A percentile compares a stretch with the other conserved stretches of the same genome.
These are phyloP conservation scores for Hirtodrosophila alboralis DNA, from an alignment of 2,888 invertebrate species.

Conservation along the genomic window DNA sequence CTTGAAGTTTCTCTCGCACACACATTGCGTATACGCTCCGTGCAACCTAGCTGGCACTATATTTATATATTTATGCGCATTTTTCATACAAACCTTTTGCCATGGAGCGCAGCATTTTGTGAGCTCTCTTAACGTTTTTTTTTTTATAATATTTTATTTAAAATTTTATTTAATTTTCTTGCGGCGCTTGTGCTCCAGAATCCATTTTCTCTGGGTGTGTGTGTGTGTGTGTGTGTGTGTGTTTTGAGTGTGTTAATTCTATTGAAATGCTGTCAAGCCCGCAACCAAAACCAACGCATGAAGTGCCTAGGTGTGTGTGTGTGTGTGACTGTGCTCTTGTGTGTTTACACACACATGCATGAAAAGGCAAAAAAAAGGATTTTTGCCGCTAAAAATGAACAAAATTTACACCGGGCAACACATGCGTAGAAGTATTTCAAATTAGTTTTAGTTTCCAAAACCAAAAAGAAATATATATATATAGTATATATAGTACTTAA, in stretches of 20 bases:
- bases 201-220: conserved; percentile 36
- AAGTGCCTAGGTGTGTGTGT: conserved; percentile 35
- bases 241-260: conserved; percentile 76
- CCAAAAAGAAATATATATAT: conserved; percentile 25
- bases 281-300: conserved; percentile 74
- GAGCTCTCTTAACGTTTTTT: conserved; percentile 43
- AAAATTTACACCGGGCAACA: conserved; percentile 56
- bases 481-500: conserved; percentile 38
- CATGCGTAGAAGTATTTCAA: conserved; percentile 70
- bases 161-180: conserved; percentile 77
- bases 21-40: conserved; percentile 53
- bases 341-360: conserved; percentile 51
- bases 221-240: conserved; percentile 31
- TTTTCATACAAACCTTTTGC: conserved; percentile 63
- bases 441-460: conserved; percentile 69
- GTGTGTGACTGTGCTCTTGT: conserved; percentile 35
- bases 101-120: conserved; percentile 43
- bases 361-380: conserved; percentile 32
- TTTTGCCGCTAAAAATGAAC: conserved; percentile 51
- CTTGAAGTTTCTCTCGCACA: conserved; percentile 34
- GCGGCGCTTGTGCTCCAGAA: conserved; percentile 31
- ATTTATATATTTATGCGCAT: conserved; percentile 77
- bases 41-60: conserved; percentile 53
- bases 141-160: conserved; percentile 51
- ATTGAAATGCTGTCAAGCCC: conserved; percentile 81